Percentiles rank a stretch among this genome's conserved stretches.
Evolutionary conservation across 2,113 vertebrate species (phyloP).

Genomic region (Amia ocellicauda): DNA sequence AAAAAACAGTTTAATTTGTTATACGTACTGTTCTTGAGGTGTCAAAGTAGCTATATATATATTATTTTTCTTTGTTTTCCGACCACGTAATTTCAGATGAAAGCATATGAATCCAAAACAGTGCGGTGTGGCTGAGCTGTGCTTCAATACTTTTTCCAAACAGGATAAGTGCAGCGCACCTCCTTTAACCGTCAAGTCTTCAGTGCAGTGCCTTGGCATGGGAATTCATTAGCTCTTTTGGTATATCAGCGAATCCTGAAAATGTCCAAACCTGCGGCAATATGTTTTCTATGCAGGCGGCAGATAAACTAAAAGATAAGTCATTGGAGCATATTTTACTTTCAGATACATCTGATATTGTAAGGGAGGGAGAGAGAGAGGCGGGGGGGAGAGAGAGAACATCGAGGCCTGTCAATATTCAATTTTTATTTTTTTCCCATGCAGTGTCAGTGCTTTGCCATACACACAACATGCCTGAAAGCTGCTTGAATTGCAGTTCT

Average conservation of each 20-base stretch:
- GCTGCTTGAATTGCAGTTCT: background rate
- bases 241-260: background rate
- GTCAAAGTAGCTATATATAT: background rate
- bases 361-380: background rate
- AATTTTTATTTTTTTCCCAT: background rate
- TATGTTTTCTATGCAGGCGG: no score
- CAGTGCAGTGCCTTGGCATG: background rate
- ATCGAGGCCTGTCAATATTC: background rate
- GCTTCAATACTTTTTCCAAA: background rate
- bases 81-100: background rate
- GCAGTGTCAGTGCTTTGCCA: background rate
- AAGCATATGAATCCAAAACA: background rate
- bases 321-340: background rate
- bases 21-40: background rate
- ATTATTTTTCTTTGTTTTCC: background rate
- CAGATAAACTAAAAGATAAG: background rate
- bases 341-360: background rate
- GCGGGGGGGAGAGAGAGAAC: background rate
- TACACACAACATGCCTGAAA: background rate
- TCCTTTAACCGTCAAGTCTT: background rate
- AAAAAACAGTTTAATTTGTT: slow-evolving; percentile 3
- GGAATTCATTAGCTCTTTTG: background rate
- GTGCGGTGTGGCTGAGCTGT: background rate
- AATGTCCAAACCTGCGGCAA: background rate
- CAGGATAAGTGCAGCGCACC: background rate